Percentiles rank a stretch among this genome's conserved stretches.
phyloP scores from a whole-genome alignment of 30 jellyfish, hydroid and myxozoan genomes.

The Turritopsis rubra region DNA sequence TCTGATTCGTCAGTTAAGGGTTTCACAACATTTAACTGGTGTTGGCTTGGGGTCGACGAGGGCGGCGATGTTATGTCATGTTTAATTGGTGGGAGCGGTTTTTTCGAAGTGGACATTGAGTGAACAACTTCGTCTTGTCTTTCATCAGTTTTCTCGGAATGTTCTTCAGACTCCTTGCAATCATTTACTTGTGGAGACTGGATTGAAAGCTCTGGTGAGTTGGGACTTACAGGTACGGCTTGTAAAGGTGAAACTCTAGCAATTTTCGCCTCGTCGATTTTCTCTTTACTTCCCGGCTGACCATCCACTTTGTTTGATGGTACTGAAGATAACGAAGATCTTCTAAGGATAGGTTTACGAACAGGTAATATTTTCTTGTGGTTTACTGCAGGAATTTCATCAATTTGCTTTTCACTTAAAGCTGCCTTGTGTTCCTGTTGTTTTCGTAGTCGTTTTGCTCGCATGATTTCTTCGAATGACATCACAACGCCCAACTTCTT shows the following conservation, averaged over 20 bases:
- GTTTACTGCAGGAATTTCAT: neutral
- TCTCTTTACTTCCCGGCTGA: neutral
- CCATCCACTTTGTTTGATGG: neutral
- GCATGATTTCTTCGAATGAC: constrained; percentile 33
- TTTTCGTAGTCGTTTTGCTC: constrained; percentile 23
- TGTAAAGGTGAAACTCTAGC: neutral
- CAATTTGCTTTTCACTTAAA: neutral
- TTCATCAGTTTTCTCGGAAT: neutral
- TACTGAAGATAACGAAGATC: too few relatives aligned
- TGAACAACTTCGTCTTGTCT: neutral
- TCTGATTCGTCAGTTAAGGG: neutral
- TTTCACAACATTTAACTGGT: neutral
- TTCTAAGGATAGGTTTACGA: neutral
- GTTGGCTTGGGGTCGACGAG: neutral
- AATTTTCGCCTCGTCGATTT: neutral
- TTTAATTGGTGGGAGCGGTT: neutral
- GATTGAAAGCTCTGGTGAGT: neutral
- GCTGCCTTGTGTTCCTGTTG: neutral
- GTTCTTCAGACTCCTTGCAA: neutral
- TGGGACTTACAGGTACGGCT: neutral
- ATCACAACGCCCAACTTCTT: neutral
- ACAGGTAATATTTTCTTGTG: neutral
- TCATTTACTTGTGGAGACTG: neutral
- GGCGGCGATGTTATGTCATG: neutral
- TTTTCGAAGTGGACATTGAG: neutral